Evolutionary conservation across 2,113 vertebrate species (phyloP), one percentile per base, ranked within the genome.

Genomic region (Jacana jacana): DNA sequence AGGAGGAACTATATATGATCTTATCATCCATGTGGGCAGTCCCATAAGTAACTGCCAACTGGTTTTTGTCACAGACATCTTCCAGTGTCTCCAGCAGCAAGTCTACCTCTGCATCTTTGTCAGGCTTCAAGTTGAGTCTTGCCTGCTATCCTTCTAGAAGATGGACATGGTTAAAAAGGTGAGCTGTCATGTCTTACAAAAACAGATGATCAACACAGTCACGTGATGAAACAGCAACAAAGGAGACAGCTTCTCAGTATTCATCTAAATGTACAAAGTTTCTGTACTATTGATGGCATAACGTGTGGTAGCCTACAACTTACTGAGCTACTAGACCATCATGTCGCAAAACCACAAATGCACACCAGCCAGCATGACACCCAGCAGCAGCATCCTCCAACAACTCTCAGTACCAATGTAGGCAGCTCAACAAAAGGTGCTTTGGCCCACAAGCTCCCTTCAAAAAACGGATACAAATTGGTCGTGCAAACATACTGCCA

Each of bases 401-500:
- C 16, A 91, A 14, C 18, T 35, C 71, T 28, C 25, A 33, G 9
- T 6, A 44, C 39, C 77, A 69, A 77, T 0, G 4, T 3, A 33
- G 22, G 40, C 35, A 86, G 54, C 35, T 33, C 58, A 81, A 51
- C 49, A 54, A 65, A 70, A 91, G 42, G 60, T 40, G 63, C 66
- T 86, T 40, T 70, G 63, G 13, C 35, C 64, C 68, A 80, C 7
- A 1, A 28, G 7, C 16, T 73, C 40, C 6, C 20, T 61, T 14
- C 33, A 70, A 61, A 68, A 11, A 65, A 15, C 27, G 52, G 44
- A 51, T 39, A 42, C 4, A 33, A 83, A 48, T 7, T 4, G 12
- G 40, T 52, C 0, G 0, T 7, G 11, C 35, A 60, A 46, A 66
- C 40, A 13, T 28, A 11, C 23, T 46, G 60, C 24, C 46, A 31